Base-by-base conservation (phyloP, 2,888 invertebrate species). In the Maniola hyperantus region DNA sequence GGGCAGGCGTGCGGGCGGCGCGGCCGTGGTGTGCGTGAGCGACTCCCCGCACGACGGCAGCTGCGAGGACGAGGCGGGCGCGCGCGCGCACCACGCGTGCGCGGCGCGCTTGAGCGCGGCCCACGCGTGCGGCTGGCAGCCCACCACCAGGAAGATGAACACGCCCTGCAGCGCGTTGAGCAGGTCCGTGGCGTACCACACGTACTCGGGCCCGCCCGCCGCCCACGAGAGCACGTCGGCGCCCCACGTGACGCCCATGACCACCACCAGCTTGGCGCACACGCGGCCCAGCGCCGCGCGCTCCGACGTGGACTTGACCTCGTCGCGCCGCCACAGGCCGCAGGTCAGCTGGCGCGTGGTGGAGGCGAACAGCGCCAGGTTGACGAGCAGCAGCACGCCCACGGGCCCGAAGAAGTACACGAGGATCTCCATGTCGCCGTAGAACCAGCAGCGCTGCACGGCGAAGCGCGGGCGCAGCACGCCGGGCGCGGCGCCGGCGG, bases 101-200 rank as follows among this genome's bases (percentile, higher is more conserved):
- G 79, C 83, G 73, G 80, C 78, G 73, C 87, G 85, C 79, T 84
- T 84, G 48, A 87, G 80, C 72, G 91, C 89, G 53, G 85, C 86
- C 86, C 87, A 86, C 84, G 95, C 95, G 93, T 97, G 97, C 67
- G 97, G 97, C 92, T 97, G 97, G 85, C 97, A 97, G 61, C 97
- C 97, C 75, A 97, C 97, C 73, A 97, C 97, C 79, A 96, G 95
- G 88, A 97, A 97, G 79, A 97, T 97, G 85, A 97, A 95, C 64
- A 97, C 96, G 73, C 97, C 97, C 87, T 97, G 97, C 76, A 97
- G 93, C 72, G 96, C 96, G 90, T 97, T 97, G 79, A 97, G 94
- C 80, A 97, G 85, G 88, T 97, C 97, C 63, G 97, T 96, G 72
- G 96, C 93, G 87, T 96, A 96, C 97, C 97, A 97, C 76, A 96